These are phyloP conservation scores for Vicugna pacos DNA, from an alignment of 2,113 vertebrate species.

Conservation along the genomic window DNA sequence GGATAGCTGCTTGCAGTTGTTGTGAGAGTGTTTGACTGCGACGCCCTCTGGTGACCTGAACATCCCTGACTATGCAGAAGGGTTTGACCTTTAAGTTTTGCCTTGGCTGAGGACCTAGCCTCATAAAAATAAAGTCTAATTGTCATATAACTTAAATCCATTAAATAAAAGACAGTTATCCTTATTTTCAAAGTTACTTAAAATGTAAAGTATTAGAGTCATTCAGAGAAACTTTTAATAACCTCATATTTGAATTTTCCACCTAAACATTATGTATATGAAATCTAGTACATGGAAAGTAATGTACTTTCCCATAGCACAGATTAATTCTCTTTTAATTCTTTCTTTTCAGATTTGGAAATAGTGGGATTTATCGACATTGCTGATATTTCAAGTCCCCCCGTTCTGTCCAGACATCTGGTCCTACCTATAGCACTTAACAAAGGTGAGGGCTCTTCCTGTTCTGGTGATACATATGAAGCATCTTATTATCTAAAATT, in stretches of 20 bases:
- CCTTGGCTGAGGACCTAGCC: neutral
- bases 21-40: neutral
- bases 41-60: neutral
- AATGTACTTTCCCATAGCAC: neutral
- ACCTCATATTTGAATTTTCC: constrained; percentile 54
- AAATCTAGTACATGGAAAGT: constrained; percentile 7
- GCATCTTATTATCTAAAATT: constrained; percentile 29
- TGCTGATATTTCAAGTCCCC: constrained; percentile 97
- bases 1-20: neutral
- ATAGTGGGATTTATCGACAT: constrained; percentile 99
- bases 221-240: constrained; percentile 6
- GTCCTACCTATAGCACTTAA: constrained; percentile 97
- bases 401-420: constrained; percentile 97
- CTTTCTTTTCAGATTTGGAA: constrained; percentile 92
- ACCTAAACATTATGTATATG: constrained; percentile 11
- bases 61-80: neutral
- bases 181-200: constrained; percentile 46
- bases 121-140: constrained; percentile 55
- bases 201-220: constrained; percentile 30
- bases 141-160: constrained; percentile 46
- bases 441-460: constrained; percentile 92
- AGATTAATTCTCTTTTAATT: neutral
- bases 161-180: constrained; percentile 50
- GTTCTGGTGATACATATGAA: neutral
- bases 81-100: constrained; percentile 16